phyloP scores from a whole-genome alignment of 2,888 invertebrate genomes.

The Noctuana brunneofusca region DNA sequence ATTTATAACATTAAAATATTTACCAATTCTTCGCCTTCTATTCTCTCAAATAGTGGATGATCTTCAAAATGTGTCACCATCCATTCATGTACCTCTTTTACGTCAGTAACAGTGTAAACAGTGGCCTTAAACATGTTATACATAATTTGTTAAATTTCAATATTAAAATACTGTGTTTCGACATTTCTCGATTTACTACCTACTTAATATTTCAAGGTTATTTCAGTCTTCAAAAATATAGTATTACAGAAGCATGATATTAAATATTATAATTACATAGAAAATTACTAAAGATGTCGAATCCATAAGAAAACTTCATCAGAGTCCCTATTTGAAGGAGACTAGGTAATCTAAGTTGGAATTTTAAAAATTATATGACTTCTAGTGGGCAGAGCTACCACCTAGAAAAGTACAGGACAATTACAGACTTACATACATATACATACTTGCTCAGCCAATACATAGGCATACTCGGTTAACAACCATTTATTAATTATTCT shows the following conservation, averaged over 20 bases:
- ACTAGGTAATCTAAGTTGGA: too few species aligned
- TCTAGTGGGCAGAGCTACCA: too few species aligned
- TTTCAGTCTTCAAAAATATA: too few species aligned
- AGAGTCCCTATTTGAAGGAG: too few species aligned
- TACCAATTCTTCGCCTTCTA: slow-evolving; percentile 90
- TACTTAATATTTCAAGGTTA: too few species aligned
- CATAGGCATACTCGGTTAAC: slow-evolving; percentile 98
- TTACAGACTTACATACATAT: slow-evolving; percentile 9
- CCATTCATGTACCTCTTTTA: slow-evolving; percentile 98
- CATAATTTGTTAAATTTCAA: neutral
- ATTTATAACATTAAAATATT: slow-evolving; percentile 35
- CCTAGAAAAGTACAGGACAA: neutral
- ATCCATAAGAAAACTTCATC: too few species aligned
- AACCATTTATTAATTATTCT: slow-evolving; percentile 96
- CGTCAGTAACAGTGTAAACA: slow-evolving; percentile 98
- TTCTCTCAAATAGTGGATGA: slow-evolving; percentile 93
- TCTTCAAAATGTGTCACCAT: slow-evolving; percentile 95
- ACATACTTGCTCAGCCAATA: slow-evolving; percentile 90
- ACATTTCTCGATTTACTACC: too few species aligned
- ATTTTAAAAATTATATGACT: too few species aligned
- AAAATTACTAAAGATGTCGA: too few species aligned
- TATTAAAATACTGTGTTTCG: too few species aligned
- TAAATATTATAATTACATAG: too few species aligned
- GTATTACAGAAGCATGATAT: too few species aligned
- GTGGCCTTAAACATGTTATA: slow-evolving; percentile 84